phyloP scores from a whole-genome alignment of 2,113 vertebrate genomes.

The Channa argus region DNA sequence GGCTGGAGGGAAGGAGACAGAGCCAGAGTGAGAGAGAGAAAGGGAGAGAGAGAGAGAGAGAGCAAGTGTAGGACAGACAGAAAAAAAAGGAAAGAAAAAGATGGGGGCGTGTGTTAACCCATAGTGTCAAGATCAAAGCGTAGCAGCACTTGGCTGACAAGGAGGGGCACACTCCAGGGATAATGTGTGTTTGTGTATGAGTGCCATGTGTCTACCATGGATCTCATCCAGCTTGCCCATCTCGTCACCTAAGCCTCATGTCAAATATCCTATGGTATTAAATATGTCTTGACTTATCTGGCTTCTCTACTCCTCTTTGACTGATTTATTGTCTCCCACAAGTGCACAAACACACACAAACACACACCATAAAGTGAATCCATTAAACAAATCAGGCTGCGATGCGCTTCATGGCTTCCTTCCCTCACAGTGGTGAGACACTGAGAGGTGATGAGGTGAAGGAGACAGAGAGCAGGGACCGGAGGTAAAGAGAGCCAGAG shows the following conservation, averaged over 20 bases:
- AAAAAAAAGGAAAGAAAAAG: conserved; percentile 30
- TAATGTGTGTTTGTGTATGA: conserved; percentile 56
- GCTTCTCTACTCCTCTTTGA: conserved; percentile 33
- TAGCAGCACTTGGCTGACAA: conserved; percentile 77
- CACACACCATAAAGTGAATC: conserved; percentile 26
- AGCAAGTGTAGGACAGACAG: conserved; percentile 43
- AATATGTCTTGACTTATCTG: conserved; percentile 58
- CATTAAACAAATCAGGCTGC: conserved; percentile 68
- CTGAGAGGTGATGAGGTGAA: conserved; percentile 79
- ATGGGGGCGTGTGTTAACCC: conserved; percentile 73
- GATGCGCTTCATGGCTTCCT: conserved; percentile 51
- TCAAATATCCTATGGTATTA: conserved; percentile 54
- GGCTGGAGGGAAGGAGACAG: conserved; percentile 69
- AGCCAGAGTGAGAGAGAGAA: conserved; percentile 33
- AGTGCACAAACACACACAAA: conserved; percentile 20
- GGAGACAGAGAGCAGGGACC: conserved; percentile 75
- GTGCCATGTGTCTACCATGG: conserved; percentile 51
- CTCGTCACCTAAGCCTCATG: conserved; percentile 54
- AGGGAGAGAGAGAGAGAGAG: conserved; percentile 2
- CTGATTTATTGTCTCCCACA: conserved; percentile 38
- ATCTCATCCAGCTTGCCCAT: conserved; percentile 54
- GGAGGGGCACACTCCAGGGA: conserved; percentile 73
- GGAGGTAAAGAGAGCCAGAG: conserved; percentile 12
- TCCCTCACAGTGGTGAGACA: conserved; percentile 57
- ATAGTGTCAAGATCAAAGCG: conserved; percentile 85